A percentile compares a stretch with the other conserved stretches of the same genome.
phyloP scores from a whole-genome alignment of 2,797 vertebrate species.

The Heteromormyrus szaboi region DNA sequence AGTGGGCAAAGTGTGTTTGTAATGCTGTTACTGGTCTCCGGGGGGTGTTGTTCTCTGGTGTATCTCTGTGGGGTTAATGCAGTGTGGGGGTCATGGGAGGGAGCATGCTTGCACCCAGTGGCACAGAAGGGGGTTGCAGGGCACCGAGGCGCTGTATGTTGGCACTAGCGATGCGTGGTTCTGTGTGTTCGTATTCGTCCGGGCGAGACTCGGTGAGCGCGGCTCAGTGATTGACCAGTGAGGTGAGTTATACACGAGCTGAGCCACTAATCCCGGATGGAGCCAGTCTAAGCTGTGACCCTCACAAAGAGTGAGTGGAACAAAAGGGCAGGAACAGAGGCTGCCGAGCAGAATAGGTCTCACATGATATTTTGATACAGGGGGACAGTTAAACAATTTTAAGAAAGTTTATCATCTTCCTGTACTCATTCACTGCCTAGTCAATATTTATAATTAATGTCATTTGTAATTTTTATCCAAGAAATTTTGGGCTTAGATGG shows the following conservation, averaged over 20 bases:
- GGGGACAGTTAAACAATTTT: not conserved
- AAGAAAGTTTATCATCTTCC: not conserved
- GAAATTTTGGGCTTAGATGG: not conserved
- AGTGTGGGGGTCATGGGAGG: not conserved
- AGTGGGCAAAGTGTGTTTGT: not conserved
- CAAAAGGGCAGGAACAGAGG: not conserved
- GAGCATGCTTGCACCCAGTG: not conserved
- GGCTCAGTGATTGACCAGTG: not conserved
- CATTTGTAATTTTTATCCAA: not conserved
- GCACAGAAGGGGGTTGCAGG: not conserved
- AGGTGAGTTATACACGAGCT: not conserved
- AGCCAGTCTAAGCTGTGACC: not conserved
- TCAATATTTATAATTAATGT: not conserved
- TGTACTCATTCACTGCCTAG: not conserved
- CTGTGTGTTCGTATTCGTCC: not conserved
- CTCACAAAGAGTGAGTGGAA: not conserved
- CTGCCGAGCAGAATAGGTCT: not conserved
- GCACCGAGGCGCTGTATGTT: not conserved
- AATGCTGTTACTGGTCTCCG: not conserved
- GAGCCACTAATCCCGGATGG: not conserved
- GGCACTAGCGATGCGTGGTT: not conserved
- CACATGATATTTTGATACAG: not conserved
- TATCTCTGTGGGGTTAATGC: not conserved
- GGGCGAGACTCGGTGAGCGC: not conserved
- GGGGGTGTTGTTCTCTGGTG: not conserved